Base-by-base conservation (phyloP, 2,888 invertebrate genomes). In the Camponotus fellah region DNA sequence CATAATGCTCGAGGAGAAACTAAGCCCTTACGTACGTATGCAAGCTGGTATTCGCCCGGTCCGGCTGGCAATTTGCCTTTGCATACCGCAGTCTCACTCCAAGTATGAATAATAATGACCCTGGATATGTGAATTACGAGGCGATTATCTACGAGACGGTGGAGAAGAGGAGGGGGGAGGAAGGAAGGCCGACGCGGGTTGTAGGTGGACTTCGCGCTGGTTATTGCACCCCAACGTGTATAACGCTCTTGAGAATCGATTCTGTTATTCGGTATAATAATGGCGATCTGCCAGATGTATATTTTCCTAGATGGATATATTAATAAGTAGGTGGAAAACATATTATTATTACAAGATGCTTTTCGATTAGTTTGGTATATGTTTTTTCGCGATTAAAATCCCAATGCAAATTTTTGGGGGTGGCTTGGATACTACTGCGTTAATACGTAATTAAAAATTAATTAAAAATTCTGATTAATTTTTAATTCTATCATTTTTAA, bases 91-190 rank as follows among this genome's bases (percentile, higher is more conserved):
- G 81, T 89, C 88, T 87, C 87, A 76, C 86, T 85, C 87, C 49
- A 88, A 88, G 88, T 90, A 90, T 89, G 89, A 89, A 89, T 90
- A 89, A 89, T 89, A 89, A 89, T 87, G 87, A 89, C 83, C 85
- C 85, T 86, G 86, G 84, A 90, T 88, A 90, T 86, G 86, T 90
- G 90, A 89, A 90, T 91, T 88, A 90, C 83, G 90, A 86, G 89
- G 88, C 89, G 89, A 89, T 89, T 90, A 89, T 89, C 90, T 80
- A 82, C 81, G 77, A 26, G 26, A 83, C 80, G 60, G 14, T 21
- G 53, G 8, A 17, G 6, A 12, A 49, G 14, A 17, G 17, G 49
- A 6, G 49, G 49, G 49, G 53, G 17, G n/a, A n/a, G 49, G 49
- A 49, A 53, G 53, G 53, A 53, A n/a, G 17, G 34, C 14, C 58